phyloP scores from a whole-genome alignment of 1,140 invertebrate genomes.

The Meloidogyne chitwoodi region DNA sequence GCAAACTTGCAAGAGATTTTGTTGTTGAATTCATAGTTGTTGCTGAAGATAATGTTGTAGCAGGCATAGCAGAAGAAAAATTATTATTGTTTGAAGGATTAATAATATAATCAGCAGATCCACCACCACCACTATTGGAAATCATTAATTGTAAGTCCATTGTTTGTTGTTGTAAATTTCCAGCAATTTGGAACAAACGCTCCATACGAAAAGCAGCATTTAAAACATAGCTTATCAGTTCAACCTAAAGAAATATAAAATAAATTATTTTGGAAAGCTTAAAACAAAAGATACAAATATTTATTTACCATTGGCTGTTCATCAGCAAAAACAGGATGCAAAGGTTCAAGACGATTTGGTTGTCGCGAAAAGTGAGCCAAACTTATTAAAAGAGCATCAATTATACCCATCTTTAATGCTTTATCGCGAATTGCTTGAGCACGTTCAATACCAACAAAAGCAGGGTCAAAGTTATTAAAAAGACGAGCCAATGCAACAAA shows the following conservation, averaged over 20 bases:
- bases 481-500: conserved; percentile 29
- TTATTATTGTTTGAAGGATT: neutral
- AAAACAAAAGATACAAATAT: neutral
- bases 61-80: neutral
- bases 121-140: neutral
- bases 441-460: neutral
- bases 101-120: neutral
- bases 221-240: neutral
- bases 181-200: neutral
- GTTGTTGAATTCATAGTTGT: neutral
- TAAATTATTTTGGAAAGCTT: no score
- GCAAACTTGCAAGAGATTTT: neutral
- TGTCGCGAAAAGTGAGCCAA: conserved; percentile 33
- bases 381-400: conserved; percentile 36
- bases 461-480: conserved; percentile 5
- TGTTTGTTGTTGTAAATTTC: neutral
- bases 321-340: neutral
- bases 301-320: neutral
- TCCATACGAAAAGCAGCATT: conserved; percentile 5
- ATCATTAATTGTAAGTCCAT: conserved; percentile 9
- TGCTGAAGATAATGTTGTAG: neutral
- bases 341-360: neutral
- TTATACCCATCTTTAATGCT: conserved; percentile 37
- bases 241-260: no score
- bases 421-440: conserved; percentile 23